These are phyloP conservation scores for Eupelmus urozonus DNA, from an alignment of 2,888 invertebrate genomes.

Conservation along the genomic window DNA sequence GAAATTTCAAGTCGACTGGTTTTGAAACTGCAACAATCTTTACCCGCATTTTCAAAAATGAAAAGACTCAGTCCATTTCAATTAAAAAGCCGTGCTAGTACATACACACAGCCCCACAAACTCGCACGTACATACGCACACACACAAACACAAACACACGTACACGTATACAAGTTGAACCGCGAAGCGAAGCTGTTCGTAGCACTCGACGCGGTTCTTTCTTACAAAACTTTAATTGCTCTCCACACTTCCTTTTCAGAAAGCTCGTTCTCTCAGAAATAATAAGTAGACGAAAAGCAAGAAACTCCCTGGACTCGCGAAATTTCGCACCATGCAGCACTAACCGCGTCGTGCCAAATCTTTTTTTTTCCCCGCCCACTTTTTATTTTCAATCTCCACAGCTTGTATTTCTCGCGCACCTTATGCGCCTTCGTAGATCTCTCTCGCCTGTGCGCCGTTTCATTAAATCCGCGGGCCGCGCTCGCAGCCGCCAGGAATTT, in stretches of 20 bases:
- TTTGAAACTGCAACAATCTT: too few species aligned
- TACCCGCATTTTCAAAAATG: too few species aligned
- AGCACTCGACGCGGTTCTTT: background rate
- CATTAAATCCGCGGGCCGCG: constrained; percentile 28
- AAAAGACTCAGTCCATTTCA: background rate
- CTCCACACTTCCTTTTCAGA: constrained; percentile 5
- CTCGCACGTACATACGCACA: too few species aligned
- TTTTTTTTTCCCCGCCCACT: background rate
- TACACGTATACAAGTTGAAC: too few species aligned
- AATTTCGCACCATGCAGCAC: constrained; percentile 15
- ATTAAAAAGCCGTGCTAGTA: too few species aligned
- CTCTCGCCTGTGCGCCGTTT: background rate
- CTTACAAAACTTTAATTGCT: constrained; percentile 32
- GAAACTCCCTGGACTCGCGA: background rate
- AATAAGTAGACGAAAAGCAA: background rate
- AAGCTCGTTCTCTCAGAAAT: background rate
- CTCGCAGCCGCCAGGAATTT: constrained; percentile 51
- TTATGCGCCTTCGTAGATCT: background rate
- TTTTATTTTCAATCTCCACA: constrained; percentile 37
- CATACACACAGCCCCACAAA: too few species aligned
- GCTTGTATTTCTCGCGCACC: constrained; percentile 3
- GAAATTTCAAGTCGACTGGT: too few species aligned
- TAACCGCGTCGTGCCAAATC: too few species aligned
- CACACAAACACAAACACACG: too few species aligned
- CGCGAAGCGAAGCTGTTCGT: too few species aligned